Base-by-base conservation (phyloP, 2,888 invertebrate genomes). In the Hedychridium roseum region DNA sequence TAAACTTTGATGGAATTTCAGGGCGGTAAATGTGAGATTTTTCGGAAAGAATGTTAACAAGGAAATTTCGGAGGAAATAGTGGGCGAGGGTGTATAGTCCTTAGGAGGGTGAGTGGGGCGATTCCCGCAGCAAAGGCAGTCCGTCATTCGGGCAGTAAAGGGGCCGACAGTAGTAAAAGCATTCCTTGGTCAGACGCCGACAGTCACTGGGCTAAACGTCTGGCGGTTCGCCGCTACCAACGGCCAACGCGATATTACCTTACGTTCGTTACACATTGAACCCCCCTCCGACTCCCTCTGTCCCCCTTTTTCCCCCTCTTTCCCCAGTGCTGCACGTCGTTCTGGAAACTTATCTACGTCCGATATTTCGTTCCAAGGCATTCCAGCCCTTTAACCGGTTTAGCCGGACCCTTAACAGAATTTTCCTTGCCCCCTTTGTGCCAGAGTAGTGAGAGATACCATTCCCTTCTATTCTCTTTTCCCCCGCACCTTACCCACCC, bases 141-240 rank as follows among this genome's bases (percentile, higher is more conserved):
- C 27, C 28, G 41, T 40, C 50, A 21, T 46, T 38, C 36, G 4
- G 14, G 23, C 26, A 14, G 34, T 37, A 14, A 43, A 38, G 43
- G 28, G n/a, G 34, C 3, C 20, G 12, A 2, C 23, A 57, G 53
- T 52, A 39, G 54, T 66, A 58, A 55, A 66, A 54, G 56, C 54
- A 49, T 64, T 57, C 37, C 48, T 48, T 43, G 54, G 50, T 54
- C 55, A 47, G 45, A 43, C 53, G 38, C 43, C 28, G 32, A 43
- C 28, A 38, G 43, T 38, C 23, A 43, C 38, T 48, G 27, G 21
- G 31, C 44, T 39, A 27, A 38, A 48, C 41, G 30, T 38, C 36
- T n/a, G 43, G 39, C 23, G 31, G 14, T 18, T 7, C 12, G 16
- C 7, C 9, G n/a, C n/a, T n/a, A n/a, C n/a, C 18, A 15, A 1